Conservation (phyloP, 1,140 invertebrate species). For the Heliothis virescens region DNA sequence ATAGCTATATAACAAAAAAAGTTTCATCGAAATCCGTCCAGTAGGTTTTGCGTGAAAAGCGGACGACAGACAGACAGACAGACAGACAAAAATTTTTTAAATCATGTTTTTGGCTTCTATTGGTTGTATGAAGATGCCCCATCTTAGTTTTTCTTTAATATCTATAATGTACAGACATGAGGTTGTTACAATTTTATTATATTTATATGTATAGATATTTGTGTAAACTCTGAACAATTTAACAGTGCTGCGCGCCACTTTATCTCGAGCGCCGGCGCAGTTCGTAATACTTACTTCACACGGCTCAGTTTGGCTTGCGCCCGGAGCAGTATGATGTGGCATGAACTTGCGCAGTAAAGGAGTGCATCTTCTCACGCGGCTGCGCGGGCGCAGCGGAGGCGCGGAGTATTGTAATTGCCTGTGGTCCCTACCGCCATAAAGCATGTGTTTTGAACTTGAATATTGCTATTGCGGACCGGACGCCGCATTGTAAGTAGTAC, state of each 20-base stretch:
- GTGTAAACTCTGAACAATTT: conserved; percentile 45
- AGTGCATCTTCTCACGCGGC: conserved; percentile 64
- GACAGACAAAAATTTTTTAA: no score
- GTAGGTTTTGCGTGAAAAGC: no score
- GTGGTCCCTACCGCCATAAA: conserved; percentile 62
- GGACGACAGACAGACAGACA: no score
- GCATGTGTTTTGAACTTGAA: conserved; percentile 64
- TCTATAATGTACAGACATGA: no score
- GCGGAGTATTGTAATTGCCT: conserved; percentile 71
- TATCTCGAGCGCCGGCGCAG: not conserved
- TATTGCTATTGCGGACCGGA: conserved; percentile 54
- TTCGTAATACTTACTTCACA: not conserved
- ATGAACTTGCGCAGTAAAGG: conserved; percentile 18
- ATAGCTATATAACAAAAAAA: no score
- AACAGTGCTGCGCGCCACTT: conserved; percentile 12
- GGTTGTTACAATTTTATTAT: no score
- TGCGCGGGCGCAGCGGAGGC: conserved; percentile 48
- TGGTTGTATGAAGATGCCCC: no score
- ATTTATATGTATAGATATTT: no score
- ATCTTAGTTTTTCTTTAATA: no score
- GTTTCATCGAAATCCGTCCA: no score
- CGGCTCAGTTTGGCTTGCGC: not conserved
- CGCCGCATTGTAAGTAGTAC: not conserved
- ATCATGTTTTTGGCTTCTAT: no score
- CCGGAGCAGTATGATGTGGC: not conserved